These are phyloP conservation scores for Atractosteus spatula DNA, from an alignment of 2,113 vertebrate genomes.

Conservation along the genomic window DNA sequence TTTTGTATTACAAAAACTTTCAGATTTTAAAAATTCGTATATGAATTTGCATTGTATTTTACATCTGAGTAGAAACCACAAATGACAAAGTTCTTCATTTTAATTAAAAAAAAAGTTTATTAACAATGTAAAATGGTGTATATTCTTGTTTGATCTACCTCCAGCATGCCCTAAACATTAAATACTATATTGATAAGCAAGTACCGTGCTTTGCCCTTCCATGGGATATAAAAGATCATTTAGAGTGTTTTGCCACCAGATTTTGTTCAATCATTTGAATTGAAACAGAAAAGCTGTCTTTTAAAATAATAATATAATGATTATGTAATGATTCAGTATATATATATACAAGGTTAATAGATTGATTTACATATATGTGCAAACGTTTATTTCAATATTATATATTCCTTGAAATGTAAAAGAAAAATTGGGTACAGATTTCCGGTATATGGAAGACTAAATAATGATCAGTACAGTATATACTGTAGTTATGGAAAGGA, in stretches of 20 bases:
- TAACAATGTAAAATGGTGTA: slow-evolving; percentile 92
- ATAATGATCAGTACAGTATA: slow-evolving; percentile 55
- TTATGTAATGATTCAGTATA: slow-evolving; percentile 44
- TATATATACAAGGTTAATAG: slow-evolving; percentile 61
- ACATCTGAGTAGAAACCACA: slow-evolving; percentile 9
- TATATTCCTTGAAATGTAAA: slow-evolving; percentile 63
- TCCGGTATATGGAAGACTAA: slow-evolving; percentile 75
- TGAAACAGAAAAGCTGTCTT: slow-evolving; percentile 38
- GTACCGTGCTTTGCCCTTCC: slow-evolving; percentile 67
- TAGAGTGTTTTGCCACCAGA: slow-evolving; percentile 29
- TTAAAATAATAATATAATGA: slow-evolving; percentile 53
- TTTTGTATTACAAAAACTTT: too few species aligned
- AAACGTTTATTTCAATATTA: slow-evolving; percentile 57
- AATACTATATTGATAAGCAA: slow-evolving; percentile 71
- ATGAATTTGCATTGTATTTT: too few species aligned
- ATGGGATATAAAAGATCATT: slow-evolving; percentile 33
- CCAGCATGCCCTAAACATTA: slow-evolving; percentile 77
- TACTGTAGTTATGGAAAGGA: slow-evolving; percentile 54
- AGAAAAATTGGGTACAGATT: slow-evolving; percentile 60
- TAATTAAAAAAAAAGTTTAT: slow-evolving; percentile 88
- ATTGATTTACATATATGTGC: slow-evolving; percentile 60
- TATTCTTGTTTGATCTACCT: slow-evolving; percentile 62
- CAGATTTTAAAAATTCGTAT: too few species aligned
- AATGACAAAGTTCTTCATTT: slow-evolving; percentile 42
- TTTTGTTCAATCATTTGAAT: slow-evolving; percentile 32